These are phyloP conservation scores for Eubucco bourcierii DNA, from an alignment of 2,113 vertebrate genomes.

Conservation along the genomic window DNA sequence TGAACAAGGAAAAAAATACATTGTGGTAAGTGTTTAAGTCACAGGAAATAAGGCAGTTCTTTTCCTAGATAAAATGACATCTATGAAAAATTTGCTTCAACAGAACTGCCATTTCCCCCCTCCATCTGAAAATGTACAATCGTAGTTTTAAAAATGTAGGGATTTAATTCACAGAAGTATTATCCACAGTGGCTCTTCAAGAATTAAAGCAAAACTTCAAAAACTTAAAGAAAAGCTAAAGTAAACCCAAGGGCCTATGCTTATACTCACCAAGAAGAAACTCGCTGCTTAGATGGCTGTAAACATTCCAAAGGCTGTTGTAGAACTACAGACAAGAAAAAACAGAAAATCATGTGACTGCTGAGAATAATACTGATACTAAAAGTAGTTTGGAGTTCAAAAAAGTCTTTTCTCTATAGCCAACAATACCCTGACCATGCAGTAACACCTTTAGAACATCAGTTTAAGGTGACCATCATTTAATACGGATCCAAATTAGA, in stretches of 20 bases:
- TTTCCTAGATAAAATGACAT: neutral
- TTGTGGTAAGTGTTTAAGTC: neutral
- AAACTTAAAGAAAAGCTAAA: neutral
- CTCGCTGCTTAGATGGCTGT: neutral
- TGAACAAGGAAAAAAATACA: neutral
- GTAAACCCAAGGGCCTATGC: neutral
- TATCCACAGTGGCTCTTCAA: neutral
- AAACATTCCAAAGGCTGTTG: conserved; percentile 11
- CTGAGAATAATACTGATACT: neutral
- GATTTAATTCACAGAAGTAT: neutral
- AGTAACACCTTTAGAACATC: neutral
- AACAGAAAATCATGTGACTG: neutral
- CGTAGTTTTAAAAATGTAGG: neutral
- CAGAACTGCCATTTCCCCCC: neutral
- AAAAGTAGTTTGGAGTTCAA: neutral
- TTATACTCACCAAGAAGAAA: conserved; percentile 54
- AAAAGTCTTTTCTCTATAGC: neutral
- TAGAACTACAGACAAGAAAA: conserved; percentile 5
- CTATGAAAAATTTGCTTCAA: neutral
- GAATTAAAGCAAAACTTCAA: neutral
- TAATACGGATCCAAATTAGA: neutral
- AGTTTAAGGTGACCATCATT: neutral
- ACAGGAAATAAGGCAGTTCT: neutral
- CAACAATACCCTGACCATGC: neutral
- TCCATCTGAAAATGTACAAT: neutral